Conservation (phyloP, 64 coral and sea anemone genomes). For the Montipora foliosa region DNA sequence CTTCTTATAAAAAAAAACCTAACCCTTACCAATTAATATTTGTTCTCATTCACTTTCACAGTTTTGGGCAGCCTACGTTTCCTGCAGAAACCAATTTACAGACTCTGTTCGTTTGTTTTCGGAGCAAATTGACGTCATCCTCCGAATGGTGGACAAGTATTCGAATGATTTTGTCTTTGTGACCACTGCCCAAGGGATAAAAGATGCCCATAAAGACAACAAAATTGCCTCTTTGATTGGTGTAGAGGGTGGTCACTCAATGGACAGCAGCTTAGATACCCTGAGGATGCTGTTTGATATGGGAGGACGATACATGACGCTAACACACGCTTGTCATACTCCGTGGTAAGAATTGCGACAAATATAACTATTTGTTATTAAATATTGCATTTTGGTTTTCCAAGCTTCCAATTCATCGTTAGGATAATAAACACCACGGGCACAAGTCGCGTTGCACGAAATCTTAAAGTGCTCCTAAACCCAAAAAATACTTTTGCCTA, state of each 20-base stretch:
- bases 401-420: no score
- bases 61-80: slow-evolving; percentile 89
- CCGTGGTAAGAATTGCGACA: slow-evolving; percentile 67
- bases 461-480: no score
- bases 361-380: no score
- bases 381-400: no score
- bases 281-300: slow-evolving; percentile 88
- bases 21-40: neutral
- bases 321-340: slow-evolving; percentile 85
- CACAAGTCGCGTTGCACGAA: no score
- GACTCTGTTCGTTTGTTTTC: slow-evolving; percentile 81
- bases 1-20: neutral
- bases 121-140: slow-evolving; percentile 79
- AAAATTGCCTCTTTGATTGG: slow-evolving; percentile 87
- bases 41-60: neutral
- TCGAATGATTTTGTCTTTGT: slow-evolving; percentile 63
- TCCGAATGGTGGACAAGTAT: slow-evolving; percentile 71
- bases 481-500: no score
- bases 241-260: slow-evolving; percentile 78
- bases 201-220: slow-evolving; percentile 50
- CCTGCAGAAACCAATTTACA: slow-evolving; percentile 81
- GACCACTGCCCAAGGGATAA: slow-evolving; percentile 70
- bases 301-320: slow-evolving; percentile 87
- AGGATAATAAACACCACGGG: no score
- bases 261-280: slow-evolving; percentile 86